Evolutionary conservation across 2,113 vertebrate species (phyloP).

Genomic region (Dendropsophus ebraccatus): DNA sequence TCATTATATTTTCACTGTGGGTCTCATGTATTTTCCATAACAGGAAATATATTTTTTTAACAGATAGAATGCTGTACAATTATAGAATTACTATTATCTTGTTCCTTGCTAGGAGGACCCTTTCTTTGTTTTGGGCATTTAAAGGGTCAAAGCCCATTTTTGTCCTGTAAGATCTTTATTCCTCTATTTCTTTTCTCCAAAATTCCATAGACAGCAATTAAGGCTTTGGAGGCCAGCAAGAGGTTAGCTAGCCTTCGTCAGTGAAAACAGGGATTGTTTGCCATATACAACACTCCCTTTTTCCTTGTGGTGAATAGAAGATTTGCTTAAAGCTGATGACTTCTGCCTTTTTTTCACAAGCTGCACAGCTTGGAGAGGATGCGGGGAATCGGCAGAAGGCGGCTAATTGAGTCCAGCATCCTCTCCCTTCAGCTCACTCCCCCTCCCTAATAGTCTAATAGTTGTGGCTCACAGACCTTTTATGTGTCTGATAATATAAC

Average conservation of each 20-base stretch:
- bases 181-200: conserved; percentile 75
- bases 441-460: conserved; percentile 36
- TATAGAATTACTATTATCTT: conserved; percentile 36
- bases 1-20: neutral
- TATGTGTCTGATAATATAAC: conserved; percentile 73
- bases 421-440: conserved; percentile 56
- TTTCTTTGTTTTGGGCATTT: conserved; percentile 53
- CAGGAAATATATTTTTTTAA: neutral
- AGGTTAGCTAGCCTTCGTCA: conserved; percentile 86
- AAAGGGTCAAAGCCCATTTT: conserved; percentile 68
- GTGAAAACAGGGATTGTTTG: conserved; percentile 93
- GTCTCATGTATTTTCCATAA: neutral
- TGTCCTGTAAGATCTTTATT: conserved; percentile 70
- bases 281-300: conserved; percentile 89
- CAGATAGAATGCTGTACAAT: neutral
- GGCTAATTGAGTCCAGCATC: conserved; percentile 78
- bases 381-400: conserved; percentile 72
- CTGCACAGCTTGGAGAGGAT: conserved; percentile 72
- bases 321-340: conserved; percentile 81
- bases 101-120: conserved; percentile 63
- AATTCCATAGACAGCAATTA: conserved; percentile 94
- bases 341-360: conserved; percentile 73
- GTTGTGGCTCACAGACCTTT: conserved; percentile 66
- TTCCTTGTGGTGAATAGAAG: conserved; percentile 84
- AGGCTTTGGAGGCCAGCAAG: conserved; percentile 86